A percentile compares a stretch with the other conserved stretches of the same genome.
Evolutionary conservation across 2,113 vertebrate species (phyloP).

Genomic region (Lagopus muta): DNA sequence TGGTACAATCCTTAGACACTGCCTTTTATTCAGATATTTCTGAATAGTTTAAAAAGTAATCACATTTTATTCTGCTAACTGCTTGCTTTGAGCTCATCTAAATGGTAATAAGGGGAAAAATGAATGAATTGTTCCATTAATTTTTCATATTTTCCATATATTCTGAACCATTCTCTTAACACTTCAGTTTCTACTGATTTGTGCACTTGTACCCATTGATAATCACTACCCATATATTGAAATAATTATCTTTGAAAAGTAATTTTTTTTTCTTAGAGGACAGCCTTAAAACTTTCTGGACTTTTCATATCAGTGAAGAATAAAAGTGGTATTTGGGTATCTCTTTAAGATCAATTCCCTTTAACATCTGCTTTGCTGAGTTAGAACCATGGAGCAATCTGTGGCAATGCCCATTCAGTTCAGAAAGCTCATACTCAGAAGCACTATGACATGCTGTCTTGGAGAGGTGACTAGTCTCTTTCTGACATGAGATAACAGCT

Average conservation of each 20-base stretch:
- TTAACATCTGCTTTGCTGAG: neutral
- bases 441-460: neutral
- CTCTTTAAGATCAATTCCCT: neutral
- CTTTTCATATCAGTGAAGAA: neutral
- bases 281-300: neutral
- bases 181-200: neutral
- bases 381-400: neutral
- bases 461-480: neutral
- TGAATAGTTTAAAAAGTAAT: slow-evolving; percentile 28
- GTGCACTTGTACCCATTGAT: neutral
- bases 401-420: neutral
- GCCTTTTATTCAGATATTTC: neutral
- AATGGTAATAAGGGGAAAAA: slow-evolving; percentile 37
- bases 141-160: slow-evolving; percentile 22
- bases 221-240: neutral
- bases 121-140: neutral
- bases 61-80: slow-evolving; percentile 35
- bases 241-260: slow-evolving; percentile 5
- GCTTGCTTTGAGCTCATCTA: slow-evolving; percentile 7
- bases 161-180: slow-evolving; percentile 8
- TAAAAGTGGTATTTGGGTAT: neutral
- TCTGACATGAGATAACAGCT: neutral
- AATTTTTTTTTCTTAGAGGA: neutral
- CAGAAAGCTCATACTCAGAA: neutral
- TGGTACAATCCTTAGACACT: slow-evolving; percentile 12